Conservation (phyloP, 1,140 invertebrate genomes). For the Macrobrachium nipponense region DNA sequence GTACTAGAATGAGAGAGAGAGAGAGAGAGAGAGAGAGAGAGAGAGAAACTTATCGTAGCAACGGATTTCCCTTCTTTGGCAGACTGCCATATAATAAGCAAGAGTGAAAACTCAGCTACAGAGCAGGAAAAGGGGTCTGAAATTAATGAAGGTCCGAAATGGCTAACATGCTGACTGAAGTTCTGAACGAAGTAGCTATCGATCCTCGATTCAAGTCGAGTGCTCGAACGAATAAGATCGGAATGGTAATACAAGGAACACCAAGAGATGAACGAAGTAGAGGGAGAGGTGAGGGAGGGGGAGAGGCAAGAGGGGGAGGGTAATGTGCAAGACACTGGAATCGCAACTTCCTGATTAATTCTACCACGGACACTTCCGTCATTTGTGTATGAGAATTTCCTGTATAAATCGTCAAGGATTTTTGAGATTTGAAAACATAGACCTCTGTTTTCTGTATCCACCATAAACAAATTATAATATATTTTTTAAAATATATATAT, state of each 20-base stretch:
- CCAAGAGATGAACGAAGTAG: background rate
- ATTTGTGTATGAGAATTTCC: background rate
- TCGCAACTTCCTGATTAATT: background rate
- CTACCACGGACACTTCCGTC: background rate
- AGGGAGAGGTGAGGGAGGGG: background rate
- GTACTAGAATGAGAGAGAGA: slow-evolving; percentile 1
- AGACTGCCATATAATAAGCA: background rate
- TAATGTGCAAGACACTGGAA: background rate
- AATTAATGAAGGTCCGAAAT: too few species aligned
- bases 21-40: slow-evolving; percentile 4
- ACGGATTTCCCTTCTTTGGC: background rate
- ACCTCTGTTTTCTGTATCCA: too few species aligned
- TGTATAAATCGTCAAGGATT: too few species aligned
- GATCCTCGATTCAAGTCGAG: too few species aligned
- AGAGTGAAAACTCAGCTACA: background rate
- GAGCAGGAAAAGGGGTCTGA: background rate
- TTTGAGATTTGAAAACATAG: too few species aligned
- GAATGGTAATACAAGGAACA: too few species aligned
- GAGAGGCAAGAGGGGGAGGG: background rate
- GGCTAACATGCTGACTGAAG: too few species aligned
- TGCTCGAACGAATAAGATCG: too few species aligned
- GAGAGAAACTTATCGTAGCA: too few species aligned
- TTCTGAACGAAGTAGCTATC: too few species aligned
- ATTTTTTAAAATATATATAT: too few species aligned
- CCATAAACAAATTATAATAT: too few species aligned